Conservation (phyloP, 2,888 invertebrate species). For the Hydrotaea cyrtoneurina region DNA sequence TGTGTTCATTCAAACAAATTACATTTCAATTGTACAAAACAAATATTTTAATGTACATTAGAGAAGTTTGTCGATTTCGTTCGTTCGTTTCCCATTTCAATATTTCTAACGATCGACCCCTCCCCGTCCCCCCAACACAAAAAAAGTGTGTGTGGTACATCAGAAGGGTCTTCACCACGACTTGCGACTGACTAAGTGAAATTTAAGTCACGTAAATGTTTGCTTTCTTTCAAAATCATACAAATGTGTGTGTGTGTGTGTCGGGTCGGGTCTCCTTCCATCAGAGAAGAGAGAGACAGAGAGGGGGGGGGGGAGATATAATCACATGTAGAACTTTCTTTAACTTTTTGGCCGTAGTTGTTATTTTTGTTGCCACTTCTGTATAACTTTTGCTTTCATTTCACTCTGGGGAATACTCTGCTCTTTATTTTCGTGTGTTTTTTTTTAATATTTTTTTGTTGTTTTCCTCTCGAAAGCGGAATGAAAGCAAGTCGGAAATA, state of each 20-base stretch:
- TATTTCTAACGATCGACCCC: constrained; percentile 22
- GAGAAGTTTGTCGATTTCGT: constrained; percentile 32
- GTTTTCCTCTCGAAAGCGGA: background rate
- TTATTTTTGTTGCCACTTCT: constrained; percentile 47
- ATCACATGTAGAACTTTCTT: constrained; percentile 56
- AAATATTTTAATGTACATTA: constrained; percentile 51
- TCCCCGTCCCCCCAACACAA: background rate
- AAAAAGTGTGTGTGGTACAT: background rate
- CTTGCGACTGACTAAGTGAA: constrained; percentile 45
- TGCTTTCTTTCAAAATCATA: constrained; percentile 36
- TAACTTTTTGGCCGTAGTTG: constrained; percentile 11
- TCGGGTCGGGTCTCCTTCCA: background rate
- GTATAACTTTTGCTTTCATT: constrained; percentile 78
- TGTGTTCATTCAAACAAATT: constrained; percentile 46
- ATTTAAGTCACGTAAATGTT: constrained; percentile 64
- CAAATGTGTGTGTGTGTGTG: constrained; percentile 24
- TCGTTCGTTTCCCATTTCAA: constrained; percentile 16
- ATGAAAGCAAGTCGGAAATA: constrained; percentile 35
- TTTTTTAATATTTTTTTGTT: too few relatives aligned
- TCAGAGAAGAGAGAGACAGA: background rate
- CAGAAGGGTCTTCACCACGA: background rate
- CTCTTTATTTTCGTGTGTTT: background rate
- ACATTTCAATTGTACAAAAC: constrained; percentile 57
- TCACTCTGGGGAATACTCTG: constrained; percentile 72
- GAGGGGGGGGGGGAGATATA: background rate